phyloP scores from a whole-genome alignment of 2,797 vertebrate genomes.

The Karalla daura region DNA sequence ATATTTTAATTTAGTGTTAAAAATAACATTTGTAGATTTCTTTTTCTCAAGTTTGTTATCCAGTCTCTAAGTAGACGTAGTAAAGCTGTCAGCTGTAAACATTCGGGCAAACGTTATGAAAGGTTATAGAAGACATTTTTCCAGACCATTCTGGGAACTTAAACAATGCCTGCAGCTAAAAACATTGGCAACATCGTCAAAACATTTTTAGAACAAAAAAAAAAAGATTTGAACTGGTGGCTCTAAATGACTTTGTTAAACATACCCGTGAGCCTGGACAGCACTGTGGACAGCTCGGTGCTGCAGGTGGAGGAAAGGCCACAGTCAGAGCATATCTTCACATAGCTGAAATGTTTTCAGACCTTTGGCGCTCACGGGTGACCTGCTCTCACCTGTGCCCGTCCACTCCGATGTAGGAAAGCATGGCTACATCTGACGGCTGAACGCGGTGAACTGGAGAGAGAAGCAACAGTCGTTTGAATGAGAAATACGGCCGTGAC shows the following conservation, averaged over 20 bases:
- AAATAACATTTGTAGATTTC: no score
- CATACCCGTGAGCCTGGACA: slow-evolving; percentile 72
- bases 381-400: slow-evolving; percentile 57
- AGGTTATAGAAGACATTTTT: no score
- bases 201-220: no score
- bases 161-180: no score
- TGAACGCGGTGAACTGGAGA: slow-evolving; percentile 62
- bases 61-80: no score
- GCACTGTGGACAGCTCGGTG: slow-evolving; percentile 53
- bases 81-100: neutral
- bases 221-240: no score
- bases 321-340: neutral
- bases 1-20: no score
- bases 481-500: neutral
- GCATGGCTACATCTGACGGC: slow-evolving; percentile 69
- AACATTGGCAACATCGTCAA: no score
- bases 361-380: neutral
- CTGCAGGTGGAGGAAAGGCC: slow-evolving; percentile 44
- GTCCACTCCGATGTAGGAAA: slow-evolving; percentile 63
- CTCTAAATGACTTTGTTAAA: neutral
- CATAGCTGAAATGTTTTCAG: slow-evolving; percentile 1
- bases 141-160: no score
- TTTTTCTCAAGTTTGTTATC: no score
- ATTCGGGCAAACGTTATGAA: no score
- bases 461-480: neutral